A percentile compares a stretch with the other conserved stretches of the same genome.
phyloP scores from a whole-genome alignment of 2,797 vertebrate species.

The Cryptoblepharus egeriae region DNA sequence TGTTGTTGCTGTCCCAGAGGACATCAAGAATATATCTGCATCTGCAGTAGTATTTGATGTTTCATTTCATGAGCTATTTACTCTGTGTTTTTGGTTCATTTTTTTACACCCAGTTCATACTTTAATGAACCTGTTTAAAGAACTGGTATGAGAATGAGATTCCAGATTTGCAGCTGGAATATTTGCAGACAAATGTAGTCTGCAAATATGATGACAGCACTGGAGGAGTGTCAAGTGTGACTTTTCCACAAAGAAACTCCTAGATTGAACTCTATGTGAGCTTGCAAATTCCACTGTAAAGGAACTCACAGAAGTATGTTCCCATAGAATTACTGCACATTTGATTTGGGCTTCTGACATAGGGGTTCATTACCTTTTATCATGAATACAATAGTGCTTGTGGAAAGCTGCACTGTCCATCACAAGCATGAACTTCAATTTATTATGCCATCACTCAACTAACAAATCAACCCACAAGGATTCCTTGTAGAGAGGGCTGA shows the following conservation, averaged over 20 bases:
- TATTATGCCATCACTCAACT: slow-evolving; percentile 56
- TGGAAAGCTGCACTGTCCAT: slow-evolving; percentile 35
- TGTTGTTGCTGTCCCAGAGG: neutral
- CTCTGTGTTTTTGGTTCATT: neutral
- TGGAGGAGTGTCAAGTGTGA: too few species aligned
- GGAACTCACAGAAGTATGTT: too few species aligned
- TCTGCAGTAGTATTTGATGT: neutral
- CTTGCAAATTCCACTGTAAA: too few species aligned
- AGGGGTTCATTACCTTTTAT: neutral
- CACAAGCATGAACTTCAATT: slow-evolving; percentile 63
- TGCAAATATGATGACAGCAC: too few species aligned
- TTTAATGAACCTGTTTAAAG: too few species aligned
- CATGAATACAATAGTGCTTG: neutral
- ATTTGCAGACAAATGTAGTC: too few species aligned
- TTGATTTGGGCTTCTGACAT: slow-evolving; percentile 20
- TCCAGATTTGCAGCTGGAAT: too few species aligned
- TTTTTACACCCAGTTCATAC: too few species aligned
- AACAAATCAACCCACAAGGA: neutral
- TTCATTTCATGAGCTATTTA: neutral
- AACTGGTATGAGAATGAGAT: too few species aligned
- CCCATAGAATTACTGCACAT: too few species aligned
- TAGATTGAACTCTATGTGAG: too few species aligned
- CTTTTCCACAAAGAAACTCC: too few species aligned
- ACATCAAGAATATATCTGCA: neutral
- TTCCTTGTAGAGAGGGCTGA: neutral